Conservation (phyloP, 2,888 invertebrate genomes). For the Hetaerina titia region DNA sequence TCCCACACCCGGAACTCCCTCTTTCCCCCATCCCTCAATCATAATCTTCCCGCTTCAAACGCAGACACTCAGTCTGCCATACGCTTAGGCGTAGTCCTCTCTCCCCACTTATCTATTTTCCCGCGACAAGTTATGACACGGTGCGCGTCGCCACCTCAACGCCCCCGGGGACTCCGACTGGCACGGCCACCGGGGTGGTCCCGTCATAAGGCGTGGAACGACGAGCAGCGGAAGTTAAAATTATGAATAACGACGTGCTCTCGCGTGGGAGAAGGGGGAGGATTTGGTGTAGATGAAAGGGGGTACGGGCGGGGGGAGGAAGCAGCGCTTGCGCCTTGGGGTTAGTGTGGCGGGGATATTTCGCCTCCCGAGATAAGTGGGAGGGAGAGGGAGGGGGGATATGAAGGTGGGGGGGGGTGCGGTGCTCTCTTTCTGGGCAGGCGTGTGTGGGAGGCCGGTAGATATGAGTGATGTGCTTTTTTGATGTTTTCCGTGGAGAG, state of each 20-base stretch:
- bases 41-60: constrained; percentile 49
- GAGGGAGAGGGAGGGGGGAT: neutral
- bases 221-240: constrained; percentile 23
- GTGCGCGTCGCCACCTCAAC: constrained; percentile 6
- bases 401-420: neutral
- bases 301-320: neutral
- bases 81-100: too few species aligned
- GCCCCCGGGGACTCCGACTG: constrained; percentile 14
- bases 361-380: neutral
- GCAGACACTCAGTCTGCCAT: too few species aligned
- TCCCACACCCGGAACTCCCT: neutral
- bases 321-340: neutral
- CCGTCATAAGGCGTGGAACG: constrained; percentile 47
- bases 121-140: constrained; percentile 53
- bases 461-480: constrained; percentile 10
- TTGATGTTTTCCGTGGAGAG: neutral
- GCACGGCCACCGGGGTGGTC: constrained; percentile 49
- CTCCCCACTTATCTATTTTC: neutral
- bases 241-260: constrained; percentile 2
- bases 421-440: neutral
- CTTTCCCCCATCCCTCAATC: neutral
- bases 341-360: neutral
- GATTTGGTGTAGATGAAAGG: neutral
- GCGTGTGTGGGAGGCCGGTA: neutral
- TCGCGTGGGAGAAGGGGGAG: neutral